phyloP scores from a whole-genome alignment of 2,797 vertebrate genomes.

The Lates japonicus region DNA sequence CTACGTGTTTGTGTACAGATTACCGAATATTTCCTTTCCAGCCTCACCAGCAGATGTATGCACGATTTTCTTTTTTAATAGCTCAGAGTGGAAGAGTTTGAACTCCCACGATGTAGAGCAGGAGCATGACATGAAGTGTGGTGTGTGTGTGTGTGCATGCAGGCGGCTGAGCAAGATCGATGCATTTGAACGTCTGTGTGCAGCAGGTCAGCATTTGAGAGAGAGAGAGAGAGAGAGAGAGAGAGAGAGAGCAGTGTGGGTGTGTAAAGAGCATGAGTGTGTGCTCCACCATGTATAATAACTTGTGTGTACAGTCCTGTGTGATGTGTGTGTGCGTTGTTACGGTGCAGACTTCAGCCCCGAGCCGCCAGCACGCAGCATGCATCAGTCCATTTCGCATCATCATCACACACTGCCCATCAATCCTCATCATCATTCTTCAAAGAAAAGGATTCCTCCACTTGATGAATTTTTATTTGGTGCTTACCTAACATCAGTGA shows the following conservation, averaged over 20 bases:
- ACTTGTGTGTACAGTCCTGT: slow-evolving; percentile 1
- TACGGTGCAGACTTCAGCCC: slow-evolving; percentile 44
- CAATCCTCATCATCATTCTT: too few species aligned
- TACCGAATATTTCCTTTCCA: slow-evolving; percentile 58
- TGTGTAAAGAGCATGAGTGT: background rate
- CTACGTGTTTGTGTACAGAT: slow-evolving; percentile 53
- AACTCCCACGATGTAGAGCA: slow-evolving; percentile 66
- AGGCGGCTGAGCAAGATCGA: too few species aligned
- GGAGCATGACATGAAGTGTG: slow-evolving; percentile 45
- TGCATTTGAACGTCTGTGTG: slow-evolving; percentile 9
- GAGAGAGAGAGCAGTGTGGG: too few species aligned
- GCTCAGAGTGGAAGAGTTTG: slow-evolving; percentile 35
- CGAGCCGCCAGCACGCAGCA: too few species aligned
- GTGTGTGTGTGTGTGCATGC: background rate
- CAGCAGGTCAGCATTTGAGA: slow-evolving; percentile 12
- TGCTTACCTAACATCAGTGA: too few species aligned
- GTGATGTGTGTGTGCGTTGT: slow-evolving; percentile 21
- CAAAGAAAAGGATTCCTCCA: too few species aligned
- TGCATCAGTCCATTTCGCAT: too few species aligned
- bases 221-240: too few species aligned
- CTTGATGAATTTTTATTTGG: too few species aligned
- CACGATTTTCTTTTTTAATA: slow-evolving; percentile 51
- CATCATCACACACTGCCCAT: too few species aligned
- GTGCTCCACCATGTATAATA: slow-evolving; percentile 23
- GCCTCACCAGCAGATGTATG: slow-evolving; percentile 57